Percentiles rank a stretch among this genome's conserved stretches.
Conservation (phyloP, 2,797 vertebrate genomes). For the Microctenopoma lineatum region DNA sequence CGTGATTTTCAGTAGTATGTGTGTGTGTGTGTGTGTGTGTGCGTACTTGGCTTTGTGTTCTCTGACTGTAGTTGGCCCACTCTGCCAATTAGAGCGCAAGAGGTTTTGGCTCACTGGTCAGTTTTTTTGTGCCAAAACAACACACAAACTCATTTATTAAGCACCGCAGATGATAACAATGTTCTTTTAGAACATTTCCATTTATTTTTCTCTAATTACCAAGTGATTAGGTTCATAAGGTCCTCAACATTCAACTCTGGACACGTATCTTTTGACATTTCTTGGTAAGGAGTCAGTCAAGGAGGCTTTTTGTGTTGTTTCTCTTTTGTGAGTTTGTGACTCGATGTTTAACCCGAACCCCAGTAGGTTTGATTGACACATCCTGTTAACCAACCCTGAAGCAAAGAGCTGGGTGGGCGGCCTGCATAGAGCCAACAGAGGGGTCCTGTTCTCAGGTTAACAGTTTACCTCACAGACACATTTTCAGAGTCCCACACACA, state of each 20-base stretch:
- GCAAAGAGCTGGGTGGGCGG: constrained; percentile 24
- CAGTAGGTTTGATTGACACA: constrained; percentile 42
- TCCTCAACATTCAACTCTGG: background rate
- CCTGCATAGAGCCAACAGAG: constrained; percentile 61
- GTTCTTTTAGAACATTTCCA: too few relatives aligned
- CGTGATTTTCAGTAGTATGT: constrained; percentile 13
- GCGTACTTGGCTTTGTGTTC: background rate
- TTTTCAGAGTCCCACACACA: constrained; percentile 36
- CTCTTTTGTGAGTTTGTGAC: background rate
- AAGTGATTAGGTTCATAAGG: background rate
- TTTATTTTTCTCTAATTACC: background rate
- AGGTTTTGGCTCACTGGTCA: constrained; percentile 51
- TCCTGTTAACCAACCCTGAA: constrained; percentile 33
- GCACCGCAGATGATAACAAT: constrained; percentile 10
- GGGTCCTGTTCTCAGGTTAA: constrained; percentile 69
- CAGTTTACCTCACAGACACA: constrained; percentile 35
- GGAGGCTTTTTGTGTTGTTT: background rate
- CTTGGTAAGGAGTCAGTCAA: background rate
- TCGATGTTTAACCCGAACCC: constrained; percentile 1
- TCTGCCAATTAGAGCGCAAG: constrained; percentile 64
- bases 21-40: background rate
- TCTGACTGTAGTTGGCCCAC: constrained; percentile 22
- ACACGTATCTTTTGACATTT: background rate
- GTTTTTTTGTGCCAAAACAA: constrained; percentile 47
- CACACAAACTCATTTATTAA: constrained; percentile 39